Conservation (phyloP, 1,140 invertebrate genomes). For the Megathymus violae region DNA sequence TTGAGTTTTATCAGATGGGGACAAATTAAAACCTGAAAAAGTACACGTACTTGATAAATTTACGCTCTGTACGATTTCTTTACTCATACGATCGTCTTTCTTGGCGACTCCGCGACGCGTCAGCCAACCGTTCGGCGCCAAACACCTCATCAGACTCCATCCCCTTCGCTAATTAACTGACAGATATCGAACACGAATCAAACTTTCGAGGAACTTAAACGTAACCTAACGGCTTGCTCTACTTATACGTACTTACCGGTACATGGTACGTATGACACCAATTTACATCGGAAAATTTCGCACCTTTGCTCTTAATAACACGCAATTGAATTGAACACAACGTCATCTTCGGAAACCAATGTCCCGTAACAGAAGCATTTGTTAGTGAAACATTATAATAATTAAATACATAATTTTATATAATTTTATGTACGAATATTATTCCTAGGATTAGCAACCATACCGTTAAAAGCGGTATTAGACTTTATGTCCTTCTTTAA, state of each 20-base stretch:
- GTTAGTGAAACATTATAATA: too few species aligned
- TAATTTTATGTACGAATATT: too few species aligned
- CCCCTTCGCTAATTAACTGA: slow-evolving; percentile 40
- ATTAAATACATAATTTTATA: too few species aligned
- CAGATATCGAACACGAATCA: slow-evolving; percentile 41
- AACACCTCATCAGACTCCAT: slow-evolving; percentile 12
- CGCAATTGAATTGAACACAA: too few species aligned
- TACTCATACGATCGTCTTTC: not conserved
- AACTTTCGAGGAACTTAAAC: slow-evolving; percentile 44
- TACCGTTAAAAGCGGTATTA: too few species aligned
- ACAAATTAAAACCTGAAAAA: too few species aligned
- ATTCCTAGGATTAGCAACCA: too few species aligned
- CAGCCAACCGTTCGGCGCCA: not conserved
- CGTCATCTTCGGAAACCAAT: not conserved
- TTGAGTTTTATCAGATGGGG: too few species aligned
- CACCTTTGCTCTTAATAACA: slow-evolving; percentile 16
- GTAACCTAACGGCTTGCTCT: slow-evolving; percentile 44
- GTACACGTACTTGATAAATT: not conserved
- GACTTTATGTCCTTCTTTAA: too few species aligned
- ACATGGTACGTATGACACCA: not conserved
- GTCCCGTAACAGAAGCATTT: not conserved
- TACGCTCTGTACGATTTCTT: not conserved
- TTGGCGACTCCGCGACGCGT: slow-evolving; percentile 6
- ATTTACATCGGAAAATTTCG: slow-evolving; percentile 25
- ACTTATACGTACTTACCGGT: slow-evolving; percentile 27